phyloP scores from a whole-genome alignment of 2,113 vertebrate genomes.

The Marmota flaviventris region DNA sequence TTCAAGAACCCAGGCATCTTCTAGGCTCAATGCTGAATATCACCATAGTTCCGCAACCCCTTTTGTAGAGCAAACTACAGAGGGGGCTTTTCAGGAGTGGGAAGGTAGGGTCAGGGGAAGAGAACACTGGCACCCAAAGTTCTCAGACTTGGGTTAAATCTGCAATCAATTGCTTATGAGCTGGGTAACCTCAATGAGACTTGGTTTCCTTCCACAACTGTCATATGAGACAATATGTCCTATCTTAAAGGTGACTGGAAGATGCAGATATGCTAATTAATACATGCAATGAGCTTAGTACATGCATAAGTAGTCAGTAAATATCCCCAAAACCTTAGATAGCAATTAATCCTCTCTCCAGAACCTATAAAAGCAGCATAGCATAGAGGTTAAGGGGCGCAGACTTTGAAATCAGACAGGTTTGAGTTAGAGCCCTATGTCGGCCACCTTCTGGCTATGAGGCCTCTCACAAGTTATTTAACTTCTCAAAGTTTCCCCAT shows the following conservation, averaged over 20 bases:
- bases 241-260: background rate
- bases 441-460: background rate
- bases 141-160: background rate
- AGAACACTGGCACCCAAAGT: background rate
- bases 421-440: background rate
- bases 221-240: background rate
- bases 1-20: background rate
- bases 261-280: background rate
- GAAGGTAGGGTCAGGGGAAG: background rate
- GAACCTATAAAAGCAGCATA: background rate
- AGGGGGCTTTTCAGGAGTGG: background rate
- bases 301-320: background rate
- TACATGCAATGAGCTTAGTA: background rate
- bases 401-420: background rate
- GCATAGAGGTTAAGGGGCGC: background rate
- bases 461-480: background rate
- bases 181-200: background rate
- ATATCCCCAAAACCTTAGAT: conserved; percentile 17
- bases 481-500: background rate
- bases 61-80: background rate
- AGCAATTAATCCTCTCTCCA: background rate
- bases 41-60: background rate
- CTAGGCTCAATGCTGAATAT: background rate
- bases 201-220: background rate
- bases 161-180: background rate